These are phyloP conservation scores for Drosophila azteca DNA, from an alignment of 1,140 invertebrate genomes.

Conservation along the genomic window DNA sequence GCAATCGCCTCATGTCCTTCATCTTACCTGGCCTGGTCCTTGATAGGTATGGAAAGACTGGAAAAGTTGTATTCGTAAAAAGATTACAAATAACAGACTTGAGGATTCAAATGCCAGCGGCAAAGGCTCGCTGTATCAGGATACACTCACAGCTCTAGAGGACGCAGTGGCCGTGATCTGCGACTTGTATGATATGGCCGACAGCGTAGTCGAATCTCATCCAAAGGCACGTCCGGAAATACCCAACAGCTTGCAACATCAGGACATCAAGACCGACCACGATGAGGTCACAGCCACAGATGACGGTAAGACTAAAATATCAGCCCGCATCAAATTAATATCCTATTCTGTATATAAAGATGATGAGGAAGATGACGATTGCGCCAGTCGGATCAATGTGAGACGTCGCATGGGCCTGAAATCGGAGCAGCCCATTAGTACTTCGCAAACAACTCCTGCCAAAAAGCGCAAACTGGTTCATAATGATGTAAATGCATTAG, in stretches of 20 bases:
- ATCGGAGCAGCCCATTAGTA: constrained; percentile 14
- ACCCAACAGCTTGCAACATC: constrained; percentile 19
- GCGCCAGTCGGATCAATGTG: constrained; percentile 20
- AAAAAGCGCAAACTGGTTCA: constrained; percentile 43
- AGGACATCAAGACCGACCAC: constrained; percentile 50
- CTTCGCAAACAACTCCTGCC: neutral
- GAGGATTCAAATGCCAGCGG: constrained; percentile 56
- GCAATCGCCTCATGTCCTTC: neutral
- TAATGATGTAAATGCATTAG: constrained; percentile 12
- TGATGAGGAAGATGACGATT: constrained; percentile 51
- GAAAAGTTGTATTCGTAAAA: constrained; percentile 69
- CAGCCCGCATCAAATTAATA: too few species aligned
- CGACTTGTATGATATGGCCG: constrained; percentile 66
- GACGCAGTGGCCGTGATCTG: constrained; percentile 63
- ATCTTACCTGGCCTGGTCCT: too few species aligned
- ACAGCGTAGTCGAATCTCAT: constrained; percentile 45
- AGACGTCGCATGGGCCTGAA: constrained; percentile 14
- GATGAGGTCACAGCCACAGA: constrained; percentile 35
- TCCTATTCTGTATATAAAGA: constrained; percentile 18
- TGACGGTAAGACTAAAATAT: constrained; percentile 36
- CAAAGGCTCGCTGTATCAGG: constrained; percentile 60
- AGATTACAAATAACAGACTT: constrained; percentile 59
- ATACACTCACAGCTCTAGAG: constrained; percentile 62
- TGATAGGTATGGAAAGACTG: constrained; percentile 71
- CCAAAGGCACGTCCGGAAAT: constrained; percentile 23